A percentile compares a stretch with the other conserved stretches of the same genome.
These are phyloP conservation scores for Natrix natrix DNA, from an alignment of 2,797 vertebrate species.

Conservation along the genomic window DNA sequence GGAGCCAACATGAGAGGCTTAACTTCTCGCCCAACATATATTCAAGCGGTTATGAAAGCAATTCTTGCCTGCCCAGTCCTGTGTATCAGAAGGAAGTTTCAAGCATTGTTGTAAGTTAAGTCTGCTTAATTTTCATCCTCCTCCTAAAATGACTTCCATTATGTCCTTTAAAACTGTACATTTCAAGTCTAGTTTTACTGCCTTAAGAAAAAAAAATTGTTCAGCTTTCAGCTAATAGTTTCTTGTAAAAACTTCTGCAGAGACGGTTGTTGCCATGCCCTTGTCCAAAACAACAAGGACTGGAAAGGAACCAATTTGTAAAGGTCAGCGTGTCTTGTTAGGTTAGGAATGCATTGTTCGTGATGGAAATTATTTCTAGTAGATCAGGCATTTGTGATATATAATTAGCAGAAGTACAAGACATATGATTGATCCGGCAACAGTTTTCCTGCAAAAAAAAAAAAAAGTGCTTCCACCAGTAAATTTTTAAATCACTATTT, in stretches of 20 bases:
- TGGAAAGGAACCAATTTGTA: conserved; percentile 59
- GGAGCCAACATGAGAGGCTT: not conserved
- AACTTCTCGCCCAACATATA: not conserved
- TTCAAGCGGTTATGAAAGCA: not conserved
- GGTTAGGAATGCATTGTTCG: conserved; percentile 51
- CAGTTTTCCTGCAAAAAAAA: conserved; percentile 33
- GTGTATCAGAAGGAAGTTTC: conserved; percentile 9
- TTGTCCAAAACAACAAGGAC: conserved; percentile 41
- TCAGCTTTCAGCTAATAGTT: conserved; percentile 15
- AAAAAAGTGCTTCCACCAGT: conserved; percentile 24
- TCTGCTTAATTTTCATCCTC: conserved; percentile 10
- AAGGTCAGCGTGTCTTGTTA: conserved; percentile 65
- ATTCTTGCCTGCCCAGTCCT: conserved; percentile 27
- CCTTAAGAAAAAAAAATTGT: not conserved
- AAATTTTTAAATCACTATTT: conserved; percentile 28
- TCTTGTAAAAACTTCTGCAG: not conserved
- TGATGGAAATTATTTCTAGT: conserved; percentile 66
- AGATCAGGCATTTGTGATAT: conserved; percentile 60
- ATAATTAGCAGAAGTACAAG: conserved; percentile 61
- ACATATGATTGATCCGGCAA: conserved; percentile 45
- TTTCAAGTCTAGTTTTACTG: conserved; percentile 4
- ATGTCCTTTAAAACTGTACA: not conserved
- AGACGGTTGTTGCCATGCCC: conserved; percentile 23
- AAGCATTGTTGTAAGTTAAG: not conserved
- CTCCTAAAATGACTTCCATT: not conserved